Conservation (phyloP, 2,113 vertebrate genomes). For the Castor canadensis region DNA sequence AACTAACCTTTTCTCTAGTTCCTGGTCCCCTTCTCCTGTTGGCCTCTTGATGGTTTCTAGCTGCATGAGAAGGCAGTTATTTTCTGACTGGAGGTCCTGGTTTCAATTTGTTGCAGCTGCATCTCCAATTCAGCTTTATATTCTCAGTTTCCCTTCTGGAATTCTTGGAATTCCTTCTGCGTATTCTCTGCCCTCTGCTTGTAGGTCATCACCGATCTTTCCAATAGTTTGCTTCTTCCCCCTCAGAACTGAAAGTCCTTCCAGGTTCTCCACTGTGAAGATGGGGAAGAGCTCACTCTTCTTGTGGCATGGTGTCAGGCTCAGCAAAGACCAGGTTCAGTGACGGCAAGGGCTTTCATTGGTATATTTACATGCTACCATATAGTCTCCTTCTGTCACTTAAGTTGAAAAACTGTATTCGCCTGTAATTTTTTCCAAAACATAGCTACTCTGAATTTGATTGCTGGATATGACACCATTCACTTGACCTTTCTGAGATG, state of each 20-base stretch:
- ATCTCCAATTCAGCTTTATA: slow-evolving; percentile 96
- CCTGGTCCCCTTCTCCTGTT: too few species aligned
- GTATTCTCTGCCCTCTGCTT: slow-evolving; percentile 92
- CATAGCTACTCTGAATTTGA: not conserved
- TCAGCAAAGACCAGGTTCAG: too few species aligned
- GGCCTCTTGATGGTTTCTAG: slow-evolving; percentile 95
- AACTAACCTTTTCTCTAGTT: too few species aligned
- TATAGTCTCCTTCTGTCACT: not conserved
- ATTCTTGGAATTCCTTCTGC: slow-evolving; percentile 94
- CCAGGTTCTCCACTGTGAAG: slow-evolving; percentile 88
- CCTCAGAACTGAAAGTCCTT: slow-evolving; percentile 87
- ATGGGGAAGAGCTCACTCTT: slow-evolving; percentile 49
- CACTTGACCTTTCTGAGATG: not conserved
- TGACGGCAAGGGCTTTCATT: too few species aligned
- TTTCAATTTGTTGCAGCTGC: slow-evolving; percentile 94
- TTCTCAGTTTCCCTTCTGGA: slow-evolving; percentile 97
- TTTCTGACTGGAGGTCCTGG: slow-evolving; percentile 91
- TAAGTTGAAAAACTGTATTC: not conserved
- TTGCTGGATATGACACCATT: not conserved
- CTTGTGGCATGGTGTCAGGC: slow-evolving; percentile 71
- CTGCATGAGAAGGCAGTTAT: slow-evolving; percentile 91
- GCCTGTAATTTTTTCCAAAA: not conserved
- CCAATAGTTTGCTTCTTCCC: slow-evolving; percentile 94
- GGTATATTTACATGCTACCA: too few species aligned
- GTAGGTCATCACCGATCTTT: slow-evolving; percentile 90